Evolutionary conservation across 1,140 invertebrate genomes (phyloP), one percentile per base, ranked within the genome.

Genomic region (Trichonephila clavata): DNA sequence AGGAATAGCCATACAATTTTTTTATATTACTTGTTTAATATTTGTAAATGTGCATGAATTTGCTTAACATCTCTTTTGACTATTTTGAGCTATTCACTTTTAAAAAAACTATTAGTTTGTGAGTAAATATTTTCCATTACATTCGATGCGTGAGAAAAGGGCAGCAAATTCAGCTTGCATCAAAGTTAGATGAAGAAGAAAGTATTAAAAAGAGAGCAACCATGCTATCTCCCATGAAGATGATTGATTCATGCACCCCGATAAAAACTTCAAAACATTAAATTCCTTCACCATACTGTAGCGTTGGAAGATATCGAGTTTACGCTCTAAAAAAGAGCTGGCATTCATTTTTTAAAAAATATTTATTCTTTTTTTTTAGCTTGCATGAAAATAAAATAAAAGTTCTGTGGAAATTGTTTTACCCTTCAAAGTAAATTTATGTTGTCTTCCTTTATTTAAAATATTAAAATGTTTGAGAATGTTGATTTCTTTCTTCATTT

Each of bases 191-290:
- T 16, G 83, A 24, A 84, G 32, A 32, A 84, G 57, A 84, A 84
- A n/a, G 83, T 50, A 27, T 84, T 84, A 84, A 84, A 84, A 83
- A 84, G n/a, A n/a, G n/a, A n/a, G n/a, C 71, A 32, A 59, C 21
- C 50, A n/a, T 57, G 50, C 43, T 18, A 84, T 84, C 83, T 84
- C 5, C 27, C 43, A 32, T 57, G 14, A 57, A 57, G 83, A 84
- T 59, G 83, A 84, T 84, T 21, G 83, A 84, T 84, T 84, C 71
- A 77, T 77, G 32, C 10, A 16, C 16, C 32, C 4, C 32, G 71
- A 77, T 77, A 77, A 77, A 77, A 77, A 77, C 71, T 77, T 77
- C 71, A 77, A 77, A 77, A 39, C 32, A 10, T 27, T 39, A 77
- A 77, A 77, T 77, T 77, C 71, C 27, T 77, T 77, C 71, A 77